Evolutionary conservation across 1,140 invertebrate species (phyloP).

Genomic region (Harlomillsia oculata): DNA sequence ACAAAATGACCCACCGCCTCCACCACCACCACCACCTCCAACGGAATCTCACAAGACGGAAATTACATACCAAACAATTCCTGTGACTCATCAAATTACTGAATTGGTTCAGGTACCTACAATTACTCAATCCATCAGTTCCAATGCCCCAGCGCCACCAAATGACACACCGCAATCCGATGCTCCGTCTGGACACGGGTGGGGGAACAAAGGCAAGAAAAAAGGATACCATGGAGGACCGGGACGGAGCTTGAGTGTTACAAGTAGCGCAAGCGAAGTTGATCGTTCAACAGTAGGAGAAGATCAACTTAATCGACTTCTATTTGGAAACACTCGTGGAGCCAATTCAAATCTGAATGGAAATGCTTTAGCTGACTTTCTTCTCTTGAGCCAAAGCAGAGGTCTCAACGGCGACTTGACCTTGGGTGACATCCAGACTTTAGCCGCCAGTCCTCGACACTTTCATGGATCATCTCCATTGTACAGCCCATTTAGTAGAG

Average conservation of each 20-base stretch:
- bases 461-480: too few species aligned
- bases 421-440: background rate
- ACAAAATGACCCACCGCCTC: background rate
- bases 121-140: constrained; percentile 9
- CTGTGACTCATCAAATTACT: constrained; percentile 27
- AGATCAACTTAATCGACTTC: background rate
- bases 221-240: background rate
- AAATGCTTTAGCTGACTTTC: background rate
- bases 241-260: background rate
- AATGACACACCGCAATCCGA: constrained; percentile 2
- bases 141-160: background rate
- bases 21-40: constrained; percentile 3
- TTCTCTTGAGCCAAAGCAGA: background rate
- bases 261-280: background rate
- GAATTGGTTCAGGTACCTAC: constrained; percentile 25
- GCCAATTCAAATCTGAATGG: too few species aligned
- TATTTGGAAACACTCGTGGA: background rate
- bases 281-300: background rate
- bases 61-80: constrained; percentile 31
- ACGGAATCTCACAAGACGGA: constrained; percentile 17
- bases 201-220: background rate
- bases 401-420: background rate
- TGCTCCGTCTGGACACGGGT: background rate
- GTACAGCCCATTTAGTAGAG: too few species aligned
- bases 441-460: background rate